Conservation (phyloP, 2,888 invertebrate genomes). For the Drosophila engyochracea region DNA sequence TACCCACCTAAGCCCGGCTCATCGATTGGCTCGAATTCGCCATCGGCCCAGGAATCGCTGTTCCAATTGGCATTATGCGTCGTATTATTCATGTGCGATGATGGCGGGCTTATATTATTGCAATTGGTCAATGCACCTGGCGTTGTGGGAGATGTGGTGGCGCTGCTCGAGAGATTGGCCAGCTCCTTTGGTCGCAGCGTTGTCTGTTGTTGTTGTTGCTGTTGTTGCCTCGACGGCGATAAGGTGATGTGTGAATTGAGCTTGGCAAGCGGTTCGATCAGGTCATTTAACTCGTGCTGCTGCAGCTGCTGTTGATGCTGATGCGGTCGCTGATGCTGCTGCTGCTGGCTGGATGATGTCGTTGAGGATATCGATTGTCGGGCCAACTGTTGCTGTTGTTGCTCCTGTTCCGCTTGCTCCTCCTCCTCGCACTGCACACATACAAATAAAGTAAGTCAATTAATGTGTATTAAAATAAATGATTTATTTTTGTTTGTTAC, state of each 20-base stretch:
- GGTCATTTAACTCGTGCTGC: slow-evolving; percentile 82
- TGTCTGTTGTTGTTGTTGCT: slow-evolving; percentile 45
- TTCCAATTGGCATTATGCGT: slow-evolving; percentile 85
- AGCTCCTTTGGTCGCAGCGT: slow-evolving; percentile 83
- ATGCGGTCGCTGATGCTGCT: slow-evolving; percentile 77
- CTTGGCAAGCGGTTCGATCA: slow-evolving; percentile 82
- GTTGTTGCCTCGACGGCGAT: slow-evolving; percentile 69
- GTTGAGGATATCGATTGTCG: slow-evolving; percentile 80
- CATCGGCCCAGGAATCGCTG: slow-evolving; percentile 90
- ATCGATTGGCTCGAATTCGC: slow-evolving; percentile 93
- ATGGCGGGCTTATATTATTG: slow-evolving; percentile 84
- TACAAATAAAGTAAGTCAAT: not conserved
- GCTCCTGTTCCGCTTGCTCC: slow-evolving; percentile 83
- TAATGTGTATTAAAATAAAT: not conserved
- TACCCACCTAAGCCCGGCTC: slow-evolving; percentile 87
- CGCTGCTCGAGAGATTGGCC: slow-evolving; percentile 79
- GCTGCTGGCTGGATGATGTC: slow-evolving; percentile 76
- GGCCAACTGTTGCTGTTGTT: slow-evolving; percentile 80
- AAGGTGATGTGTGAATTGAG: slow-evolving; percentile 78
- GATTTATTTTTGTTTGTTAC: slow-evolving; percentile 21
- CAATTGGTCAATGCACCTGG: slow-evolving; percentile 82
- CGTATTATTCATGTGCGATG: slow-evolving; percentile 81
- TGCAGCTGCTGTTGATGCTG: slow-evolving; percentile 82
- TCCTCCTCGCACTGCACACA: slow-evolving; percentile 83
- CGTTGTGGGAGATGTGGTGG: slow-evolving; percentile 74